Evolutionary conservation across 2,888 invertebrate species (phyloP), one percentile per base, ranked within the genome.

Genomic region (Gari tellinella): DNA sequence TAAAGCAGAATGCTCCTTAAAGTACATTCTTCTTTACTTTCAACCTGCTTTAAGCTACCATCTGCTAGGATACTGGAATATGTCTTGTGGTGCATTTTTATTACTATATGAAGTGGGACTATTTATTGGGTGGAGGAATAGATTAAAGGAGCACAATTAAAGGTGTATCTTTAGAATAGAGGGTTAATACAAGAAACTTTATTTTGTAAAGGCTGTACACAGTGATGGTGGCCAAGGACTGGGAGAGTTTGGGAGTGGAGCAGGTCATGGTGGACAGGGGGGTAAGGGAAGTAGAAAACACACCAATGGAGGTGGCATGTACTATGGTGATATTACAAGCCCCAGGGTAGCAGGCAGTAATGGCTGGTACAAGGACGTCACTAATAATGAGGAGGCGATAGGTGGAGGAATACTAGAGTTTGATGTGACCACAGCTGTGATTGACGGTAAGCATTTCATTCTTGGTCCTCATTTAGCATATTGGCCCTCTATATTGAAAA

Each of bases 261-360:
- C 85, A 7, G 84, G 86, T 19, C 83, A 85, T 62, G 87, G 85
- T 26, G 87, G 87, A 41, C 84, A 83, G 68, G 87, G 87, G 46
- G 86, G 83, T 8, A 65, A 60, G 45, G 75, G 69, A n/a, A 23
- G 40, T 5, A 49, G 40, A 10, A 45, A 38, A 10, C 41, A 21
- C 7, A 31, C 48, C 23, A 57, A 57, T 14, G 55, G 64, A 17
- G 83, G 80, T 17, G 86, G 86, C 12, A 56, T 75, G 23, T 85
- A 58, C 58, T 85, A 87, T 58, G 84, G 82, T 25, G 57, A 72
- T 43, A 72, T 84, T 10, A 55, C 45, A 10, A 25, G 40, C 1
- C 87, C 87, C 0, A n/a, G 37, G 12, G 49, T 62, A 4, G 57
- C 77, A 12, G 87, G 87, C 25, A 86, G 85, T 60, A 72, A 80